Evolutionary conservation across 2,888 invertebrate species (phyloP).

Genomic region (Bugulina stolonifera): DNA sequence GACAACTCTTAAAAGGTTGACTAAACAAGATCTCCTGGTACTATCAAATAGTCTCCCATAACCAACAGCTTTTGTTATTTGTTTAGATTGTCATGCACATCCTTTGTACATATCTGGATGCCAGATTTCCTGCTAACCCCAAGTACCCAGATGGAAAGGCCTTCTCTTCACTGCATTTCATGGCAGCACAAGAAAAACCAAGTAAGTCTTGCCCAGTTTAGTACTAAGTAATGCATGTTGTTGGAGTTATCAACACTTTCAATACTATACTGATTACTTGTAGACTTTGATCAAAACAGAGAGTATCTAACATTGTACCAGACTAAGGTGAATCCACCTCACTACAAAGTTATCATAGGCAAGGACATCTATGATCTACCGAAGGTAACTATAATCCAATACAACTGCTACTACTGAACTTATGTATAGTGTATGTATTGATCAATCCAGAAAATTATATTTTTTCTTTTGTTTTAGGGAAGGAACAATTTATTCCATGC

Average conservation of each 20-base stretch:
- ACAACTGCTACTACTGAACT: no score
- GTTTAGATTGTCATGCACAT: slow-evolving; percentile 73
- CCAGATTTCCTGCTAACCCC: slow-evolving; percentile 61
- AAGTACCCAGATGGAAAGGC: slow-evolving; percentile 53
- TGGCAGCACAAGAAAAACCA: slow-evolving; percentile 54
- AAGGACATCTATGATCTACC: slow-evolving; percentile 65
- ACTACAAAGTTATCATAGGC: slow-evolving; percentile 65
- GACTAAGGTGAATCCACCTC: slow-evolving; percentile 63
- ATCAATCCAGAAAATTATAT: no score
- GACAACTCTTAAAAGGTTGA: no score
- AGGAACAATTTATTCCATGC: slow-evolving; percentile 83
- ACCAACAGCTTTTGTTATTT: neutral
- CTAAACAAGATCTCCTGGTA: no score
- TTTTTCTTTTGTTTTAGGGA: slow-evolving; percentile 60
- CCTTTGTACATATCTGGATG: slow-evolving; percentile 79
- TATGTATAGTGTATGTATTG: no score
- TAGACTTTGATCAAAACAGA: slow-evolving; percentile 44
- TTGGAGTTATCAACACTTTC: no score
- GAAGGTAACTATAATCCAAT: slow-evolving; percentile 55
- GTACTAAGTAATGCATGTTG: no score
- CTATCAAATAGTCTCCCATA: no score
- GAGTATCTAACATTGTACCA: slow-evolving; percentile 63
- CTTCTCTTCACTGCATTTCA: slow-evolving; percentile 52
- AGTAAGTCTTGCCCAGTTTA: no score
- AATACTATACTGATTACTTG: no score